Evolutionary conservation across 2,888 invertebrate species (phyloP), one percentile per base, ranked within the genome.

Genomic region (Colostygia pectinataria): DNA sequence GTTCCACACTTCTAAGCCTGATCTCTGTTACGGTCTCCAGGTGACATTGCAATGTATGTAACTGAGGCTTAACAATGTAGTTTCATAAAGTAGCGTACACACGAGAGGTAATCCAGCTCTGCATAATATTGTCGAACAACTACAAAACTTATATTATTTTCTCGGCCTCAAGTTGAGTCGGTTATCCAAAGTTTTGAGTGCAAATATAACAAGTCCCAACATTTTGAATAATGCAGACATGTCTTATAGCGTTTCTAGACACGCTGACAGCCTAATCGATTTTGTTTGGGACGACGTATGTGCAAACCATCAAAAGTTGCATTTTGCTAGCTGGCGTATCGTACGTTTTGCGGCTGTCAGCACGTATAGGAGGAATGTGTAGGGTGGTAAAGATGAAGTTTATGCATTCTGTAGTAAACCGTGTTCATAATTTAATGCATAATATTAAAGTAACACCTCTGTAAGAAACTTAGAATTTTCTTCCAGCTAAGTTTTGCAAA

Each of bases 131-230:
- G 52, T 53, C 48, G 47, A 61, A 56, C 55, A 65, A 65, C 61
- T 58, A 67, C 65, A 60, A 61, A 82, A 81, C 70, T 78, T 80
- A 78, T 77, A 77, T 79, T 79, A 85, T 83, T 83, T 82, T 77
- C 76, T 61, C 66, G 61, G 68, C 66, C 65, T 65, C 65, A 73
- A 73, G 66, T 77, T 65, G 70, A 74, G 74, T 71, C 68, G 77
- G 76, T 83, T 78, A 77, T 75, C 65, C 67, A 66, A 85, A 86
- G 83, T 86, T 86, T 80, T 75, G 76, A 83, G 81, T 80, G 78
- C 76, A 77, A 80, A 81, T 77, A 83, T 83, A 83, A 84, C 78
- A 77, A 68, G 64, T 65, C 57, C 60, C 59, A 68, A 68, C 59
- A 76, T 73, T 77, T 74, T 84, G 84, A 84, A 87, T 87, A 74